Base-by-base conservation (phyloP, 2,113 vertebrate species). In the Conger conger region DNA sequence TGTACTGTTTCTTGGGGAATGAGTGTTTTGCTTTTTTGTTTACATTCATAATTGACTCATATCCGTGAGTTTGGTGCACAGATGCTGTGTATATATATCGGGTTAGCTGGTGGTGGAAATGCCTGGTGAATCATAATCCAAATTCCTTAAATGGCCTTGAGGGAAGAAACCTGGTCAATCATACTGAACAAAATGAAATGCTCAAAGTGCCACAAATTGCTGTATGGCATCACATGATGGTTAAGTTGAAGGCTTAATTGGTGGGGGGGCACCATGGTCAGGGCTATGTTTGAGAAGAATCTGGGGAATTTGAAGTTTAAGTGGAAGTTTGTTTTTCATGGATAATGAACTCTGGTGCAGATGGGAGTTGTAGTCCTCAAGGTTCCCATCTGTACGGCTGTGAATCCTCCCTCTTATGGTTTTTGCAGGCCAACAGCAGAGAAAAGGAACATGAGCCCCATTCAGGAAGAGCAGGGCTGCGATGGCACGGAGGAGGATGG, bases 391-490 rank as follows among this genome's bases (percentile, higher is more conserved):
- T 13, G 45, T 15, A 63, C 57, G 2, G 57, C 57, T 23, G 23
- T 63, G 57, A 63, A 63, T 63, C 45, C 45, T 50, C 45, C 45
- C 45, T 50, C 45, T 23, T 50, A 40, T 27, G 9, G 88, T 76
- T 79, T 78, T 27, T n/a, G 1, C 87, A 95, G 94, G 82, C 89
- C 91, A 4, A 33, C 81, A 0, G 83, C 89, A 0, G 88, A 91
- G 76, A 88, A 89, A 17, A 57, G 89, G 0, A 91, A 83, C 23
- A 92, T 94, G 89, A 97, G 96, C 88, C 96, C 96, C 1, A 93
- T 92, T 87, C 92, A 93, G 54, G 95, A 94, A 36, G 92, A 91
- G 80, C 87, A 88, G 0, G 90, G 87, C 88, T 89, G 92, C 1
- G 96, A 94, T 81, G 92, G 93, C 6, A 68, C 68, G 9, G 94